Evolutionary conservation across 1,140 invertebrate genomes (phyloP), one percentile per base, ranked within the genome.

Genomic region (Nylanderia fulva): DNA sequence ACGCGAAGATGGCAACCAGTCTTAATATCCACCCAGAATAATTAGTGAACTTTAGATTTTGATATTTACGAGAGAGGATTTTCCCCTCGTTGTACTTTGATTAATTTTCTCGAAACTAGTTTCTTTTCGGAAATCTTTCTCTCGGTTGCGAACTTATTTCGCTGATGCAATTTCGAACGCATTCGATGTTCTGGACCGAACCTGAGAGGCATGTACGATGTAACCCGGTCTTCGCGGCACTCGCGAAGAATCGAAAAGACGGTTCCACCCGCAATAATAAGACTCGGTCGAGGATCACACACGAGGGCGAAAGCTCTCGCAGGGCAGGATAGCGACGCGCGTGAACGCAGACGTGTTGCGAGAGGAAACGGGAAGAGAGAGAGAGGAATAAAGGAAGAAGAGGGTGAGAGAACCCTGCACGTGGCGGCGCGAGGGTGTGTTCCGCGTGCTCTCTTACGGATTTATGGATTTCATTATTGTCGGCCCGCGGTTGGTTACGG

Each of bases 381-480:
- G 76, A 72, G 66, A 58, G 21, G 52, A 36, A 86, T 88, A 39
- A 45, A 66, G 75, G 80, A 71, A 87, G 54, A 84, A 79, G 72
- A 68, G 84, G 72, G 76, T 0, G 77, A 85, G 63, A 75, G 52
- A 11, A 45, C 52, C 39, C 64, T 42, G 60, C 60, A 74, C 64
- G 60, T 86, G 75, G 33, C 52, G 21, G 68, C 80, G 64, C 27
- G 11, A 68, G 83, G 76, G 29, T 33, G 29, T 86, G 85, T 87
- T 86, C 88, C 69, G 80, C 66, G 76, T 72, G 76, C 52, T 79
- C 89, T 91, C 88, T 91, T 89, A 89, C 91, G 92, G 90, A 93
- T 93, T 93, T 93, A 93, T 93, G 92, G 92, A 93, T 93, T 93
- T 93, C 92, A 93, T 93, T 93, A 93, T 93, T 93, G 92, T 91